A percentile compares a stretch with the other conserved stretches of the same genome.
Conservation (phyloP, 2,888 invertebrate species). For the Cepaea hortensis region DNA sequence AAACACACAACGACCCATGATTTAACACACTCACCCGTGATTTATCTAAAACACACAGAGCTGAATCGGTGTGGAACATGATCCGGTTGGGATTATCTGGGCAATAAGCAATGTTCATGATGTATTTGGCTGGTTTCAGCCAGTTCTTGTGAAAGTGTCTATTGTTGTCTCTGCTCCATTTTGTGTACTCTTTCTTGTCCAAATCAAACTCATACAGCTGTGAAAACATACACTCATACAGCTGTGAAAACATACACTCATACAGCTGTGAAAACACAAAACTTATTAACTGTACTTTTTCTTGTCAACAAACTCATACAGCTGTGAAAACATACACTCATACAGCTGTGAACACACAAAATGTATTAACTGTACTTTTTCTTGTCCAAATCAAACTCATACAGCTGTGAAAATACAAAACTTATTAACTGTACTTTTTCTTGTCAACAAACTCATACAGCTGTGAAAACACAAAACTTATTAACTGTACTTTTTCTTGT, state of each 20-base stretch:
- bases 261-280: too few relatives aligned
- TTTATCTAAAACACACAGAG: slow-evolving; percentile 82
- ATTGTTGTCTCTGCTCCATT: slow-evolving; percentile 81
- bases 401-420: too few relatives aligned
- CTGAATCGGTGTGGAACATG: slow-evolving; percentile 85
- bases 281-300: too few relatives aligned
- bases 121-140: slow-evolving; percentile 80
- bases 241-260: too few relatives aligned
- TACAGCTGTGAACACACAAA: too few relatives aligned
- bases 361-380: too few relatives aligned
- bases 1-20: not conserved
- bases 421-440: too few relatives aligned
- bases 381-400: too few relatives aligned
- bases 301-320: too few relatives aligned
- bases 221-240: too few relatives aligned
- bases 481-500: slow-evolving; percentile 81
- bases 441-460: too few relatives aligned
- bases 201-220: slow-evolving; percentile 87
- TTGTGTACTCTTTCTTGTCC: slow-evolving; percentile 81
- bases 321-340: too few relatives aligned
- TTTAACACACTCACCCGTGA: slow-evolving; percentile 76
- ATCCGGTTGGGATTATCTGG: slow-evolving; percentile 82
- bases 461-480: slow-evolving; percentile 63
- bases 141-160: slow-evolving; percentile 80
- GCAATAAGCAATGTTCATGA: slow-evolving; percentile 82